Evolutionary conservation across 2,888 invertebrate genomes (phyloP).

Genomic region (Scaptomyza cyrtandrae): DNA sequence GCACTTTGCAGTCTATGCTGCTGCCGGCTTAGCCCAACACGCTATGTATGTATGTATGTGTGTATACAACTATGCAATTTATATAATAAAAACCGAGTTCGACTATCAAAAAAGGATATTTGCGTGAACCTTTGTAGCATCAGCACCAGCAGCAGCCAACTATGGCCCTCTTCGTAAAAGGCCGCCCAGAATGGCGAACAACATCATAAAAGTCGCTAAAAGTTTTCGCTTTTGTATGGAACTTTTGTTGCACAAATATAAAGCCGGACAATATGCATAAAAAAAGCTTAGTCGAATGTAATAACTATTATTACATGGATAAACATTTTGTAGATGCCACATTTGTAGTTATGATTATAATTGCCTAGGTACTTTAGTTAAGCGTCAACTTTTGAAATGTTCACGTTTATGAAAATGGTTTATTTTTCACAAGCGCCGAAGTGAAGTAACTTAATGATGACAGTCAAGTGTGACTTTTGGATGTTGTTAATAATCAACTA

Average conservation of each 20-base stretch:
- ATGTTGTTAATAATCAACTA: not conserved
- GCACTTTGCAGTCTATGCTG: conserved; percentile 55
- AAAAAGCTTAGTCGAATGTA: conserved; percentile 62
- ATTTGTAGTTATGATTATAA: conserved; percentile 40
- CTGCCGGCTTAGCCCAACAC: conserved; percentile 68
- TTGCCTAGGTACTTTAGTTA: conserved; percentile 19
- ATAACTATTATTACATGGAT: conserved; percentile 63
- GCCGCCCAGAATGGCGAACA: conserved; percentile 17
- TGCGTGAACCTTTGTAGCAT: conserved; percentile 32
- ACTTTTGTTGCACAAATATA: conserved; percentile 52
- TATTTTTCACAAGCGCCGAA: too few relatives aligned
- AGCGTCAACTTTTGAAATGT: conserved; percentile 2
- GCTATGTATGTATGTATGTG: conserved; percentile 9
- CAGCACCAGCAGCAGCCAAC: conserved; percentile 8
- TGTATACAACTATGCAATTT: conserved; percentile 60
- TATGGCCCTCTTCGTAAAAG: conserved; percentile 6
- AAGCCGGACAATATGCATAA: conserved; percentile 39
- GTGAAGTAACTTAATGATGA: too few relatives aligned
- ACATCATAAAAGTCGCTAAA: conserved; percentile 67
- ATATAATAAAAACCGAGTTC: conserved; percentile 69
- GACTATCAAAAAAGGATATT: conserved; percentile 75
- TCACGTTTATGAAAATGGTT: not conserved
- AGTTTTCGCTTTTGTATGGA: conserved; percentile 55
- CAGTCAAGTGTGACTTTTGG: too few relatives aligned
- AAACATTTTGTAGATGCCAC: conserved; percentile 56